Base-by-base conservation (phyloP, 2,113 vertebrate genomes). In the Oriolus oriolus region DNA sequence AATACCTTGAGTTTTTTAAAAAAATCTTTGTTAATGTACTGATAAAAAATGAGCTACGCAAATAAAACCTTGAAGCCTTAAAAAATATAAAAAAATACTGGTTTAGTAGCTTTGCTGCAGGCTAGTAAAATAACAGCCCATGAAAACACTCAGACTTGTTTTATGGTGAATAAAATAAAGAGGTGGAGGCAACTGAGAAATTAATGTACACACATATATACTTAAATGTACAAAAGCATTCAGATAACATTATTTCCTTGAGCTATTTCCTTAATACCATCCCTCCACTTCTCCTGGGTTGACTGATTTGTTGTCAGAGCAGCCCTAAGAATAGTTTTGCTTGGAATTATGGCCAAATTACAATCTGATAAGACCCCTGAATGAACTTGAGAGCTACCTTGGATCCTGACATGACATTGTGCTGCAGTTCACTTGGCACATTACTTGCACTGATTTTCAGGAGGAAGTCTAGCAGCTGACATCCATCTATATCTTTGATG, bases 211-310 rank as follows among this genome's bases (percentile, higher is more conserved):
- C 2, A 5, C 5, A 7, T 26, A 11, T 10, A 22, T 63, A 13
- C 16, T 50, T 66, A 70, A 75, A 70, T 53, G 6, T 74, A 74
- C 2, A 31, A 19, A 60, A n/a, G 1, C 4, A 1, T 54, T 73
- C 35, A 50, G 17, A 13, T 12, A 57, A 17, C 6, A 18, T 57
- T 60, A 42, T 47, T 81, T 81, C 37, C 13, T 61, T 84, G 13
- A 87, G 3, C 8, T 44, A 2, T 35, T 41, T 56, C 27, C 35
- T 35, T 27, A 65, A 41, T 22, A 16, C 1, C 1, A 5, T 3
- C 16, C 6, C 7, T 4, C 3, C 4, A 27, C 0, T 31, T 82
- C 22, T 45, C 11, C 26, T 41, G 28, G 4, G 3, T 4, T 56
- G 37, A 30, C 22, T 44, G 22, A 49, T 66, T 61, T 75, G 57